Evolutionary conservation across 2,888 invertebrate genomes (phyloP).

Genomic region (Amphimallon solstitiale): DNA sequence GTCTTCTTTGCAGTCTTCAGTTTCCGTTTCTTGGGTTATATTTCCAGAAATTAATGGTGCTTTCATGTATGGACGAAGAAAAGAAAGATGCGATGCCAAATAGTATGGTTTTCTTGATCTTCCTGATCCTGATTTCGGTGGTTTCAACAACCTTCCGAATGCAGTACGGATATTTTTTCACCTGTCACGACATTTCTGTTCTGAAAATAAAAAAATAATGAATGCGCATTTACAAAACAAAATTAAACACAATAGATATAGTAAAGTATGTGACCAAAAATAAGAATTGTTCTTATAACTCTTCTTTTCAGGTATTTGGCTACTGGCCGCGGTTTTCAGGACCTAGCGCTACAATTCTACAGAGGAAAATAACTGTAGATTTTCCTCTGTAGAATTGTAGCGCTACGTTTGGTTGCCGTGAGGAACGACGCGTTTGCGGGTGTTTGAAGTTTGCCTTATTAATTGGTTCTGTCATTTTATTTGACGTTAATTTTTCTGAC

Average conservation of each 20-base stretch:
- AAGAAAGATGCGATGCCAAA: not conserved
- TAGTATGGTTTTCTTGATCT: slow-evolving; percentile 5
- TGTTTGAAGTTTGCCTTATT: too few relatives aligned
- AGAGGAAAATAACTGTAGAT: slow-evolving; percentile 7
- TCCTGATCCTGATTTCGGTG: slow-evolving; percentile 10
- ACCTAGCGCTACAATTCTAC: slow-evolving; percentile 3
- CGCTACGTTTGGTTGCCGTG: too few relatives aligned
- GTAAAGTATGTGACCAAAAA: too few relatives aligned
- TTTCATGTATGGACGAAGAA: slow-evolving; percentile 6
- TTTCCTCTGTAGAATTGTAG: slow-evolving; percentile 18
- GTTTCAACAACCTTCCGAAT: not conserved
- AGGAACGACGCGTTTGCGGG: too few relatives aligned
- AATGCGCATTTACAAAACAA: too few relatives aligned
- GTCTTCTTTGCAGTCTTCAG: not conserved
- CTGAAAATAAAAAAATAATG: not conserved
- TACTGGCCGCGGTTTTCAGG: slow-evolving; percentile 2
- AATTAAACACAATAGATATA: too few relatives aligned
- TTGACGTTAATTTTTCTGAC: too few relatives aligned
- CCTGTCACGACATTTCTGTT: not conserved
- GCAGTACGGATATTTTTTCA: not conserved
- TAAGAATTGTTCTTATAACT: too few relatives aligned
- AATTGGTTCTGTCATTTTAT: too few relatives aligned
- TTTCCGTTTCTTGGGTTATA: not conserved
- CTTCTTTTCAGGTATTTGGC: slow-evolving; percentile 24
- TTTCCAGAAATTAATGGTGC: not conserved